Evolutionary conservation across 2,888 invertebrate species (phyloP).

Genomic region (Malthinus seriepunctatus): DNA sequence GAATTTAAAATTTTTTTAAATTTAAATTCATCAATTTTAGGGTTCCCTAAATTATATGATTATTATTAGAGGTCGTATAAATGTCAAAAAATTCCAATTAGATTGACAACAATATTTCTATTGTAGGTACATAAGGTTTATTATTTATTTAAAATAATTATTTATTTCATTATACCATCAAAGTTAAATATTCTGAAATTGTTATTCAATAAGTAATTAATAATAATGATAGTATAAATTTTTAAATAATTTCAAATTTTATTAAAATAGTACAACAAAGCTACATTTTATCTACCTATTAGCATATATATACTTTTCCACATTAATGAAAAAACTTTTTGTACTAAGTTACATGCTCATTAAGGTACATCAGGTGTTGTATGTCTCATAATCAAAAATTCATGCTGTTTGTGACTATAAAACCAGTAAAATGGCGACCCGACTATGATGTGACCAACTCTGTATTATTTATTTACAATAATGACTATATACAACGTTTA

Average conservation of each 20-base stretch:
- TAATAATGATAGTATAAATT: too few relatives aligned
- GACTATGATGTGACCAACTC: constrained; percentile 25
- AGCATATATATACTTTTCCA: background rate
- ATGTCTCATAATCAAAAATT: constrained; percentile 27
- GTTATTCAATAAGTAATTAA: too few relatives aligned
- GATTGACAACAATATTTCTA: too few relatives aligned
- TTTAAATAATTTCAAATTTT: background rate
- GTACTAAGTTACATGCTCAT: constrained; percentile 25
- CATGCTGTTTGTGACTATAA: constrained; percentile 27
- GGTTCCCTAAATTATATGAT: too few relatives aligned
- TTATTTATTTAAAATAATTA: too few relatives aligned
- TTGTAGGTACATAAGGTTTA: too few relatives aligned
- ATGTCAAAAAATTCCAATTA: too few relatives aligned
- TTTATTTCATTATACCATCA: too few relatives aligned
- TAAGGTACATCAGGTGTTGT: constrained; percentile 19
- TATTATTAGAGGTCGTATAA: too few relatives aligned
- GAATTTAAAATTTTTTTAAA: too few relatives aligned
- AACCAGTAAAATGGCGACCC: constrained; percentile 31
- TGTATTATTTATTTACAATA: constrained; percentile 21
- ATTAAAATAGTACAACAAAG: background rate
- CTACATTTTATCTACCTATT: background rate
- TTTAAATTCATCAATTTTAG: too few relatives aligned
- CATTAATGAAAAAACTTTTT: constrained; percentile 9
- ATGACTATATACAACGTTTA: background rate
- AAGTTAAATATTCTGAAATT: too few relatives aligned